Percentiles rank a stretch among this genome's conserved stretches.
phyloP scores from a whole-genome alignment of 2,113 vertebrate species.

The Stercorarius parasiticus region DNA sequence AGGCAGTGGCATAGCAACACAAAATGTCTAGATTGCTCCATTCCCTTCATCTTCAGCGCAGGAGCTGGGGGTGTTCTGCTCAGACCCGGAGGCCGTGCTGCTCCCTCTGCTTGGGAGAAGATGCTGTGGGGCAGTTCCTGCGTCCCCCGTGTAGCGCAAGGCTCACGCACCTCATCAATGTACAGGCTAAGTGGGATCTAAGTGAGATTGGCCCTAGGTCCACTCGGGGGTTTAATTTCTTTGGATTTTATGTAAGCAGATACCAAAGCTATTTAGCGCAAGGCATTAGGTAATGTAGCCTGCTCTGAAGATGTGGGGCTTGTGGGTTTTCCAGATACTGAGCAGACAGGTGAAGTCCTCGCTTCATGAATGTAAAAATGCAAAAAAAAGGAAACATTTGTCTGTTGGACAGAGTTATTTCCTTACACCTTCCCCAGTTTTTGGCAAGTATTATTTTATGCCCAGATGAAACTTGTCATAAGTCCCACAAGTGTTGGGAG shows the following conservation, averaged over 20 bases:
- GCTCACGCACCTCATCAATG: not conserved
- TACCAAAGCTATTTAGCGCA: not conserved
- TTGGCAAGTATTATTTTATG: not conserved
- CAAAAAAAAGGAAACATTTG: not conserved
- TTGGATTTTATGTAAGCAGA: not conserved
- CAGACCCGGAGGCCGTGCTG: not conserved
- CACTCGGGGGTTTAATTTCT: not conserved
- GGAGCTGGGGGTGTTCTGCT: not conserved
- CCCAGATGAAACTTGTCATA: not conserved
- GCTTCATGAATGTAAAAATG: not conserved
- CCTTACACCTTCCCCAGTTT: not conserved
- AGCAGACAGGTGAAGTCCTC: not conserved
- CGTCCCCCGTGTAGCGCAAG: fast-evolving
- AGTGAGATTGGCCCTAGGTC: not conserved
- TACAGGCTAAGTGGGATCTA: not conserved
- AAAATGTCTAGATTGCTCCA: not conserved
- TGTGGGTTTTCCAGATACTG: not conserved
- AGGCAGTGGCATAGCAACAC: not conserved
- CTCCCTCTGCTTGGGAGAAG: not conserved
- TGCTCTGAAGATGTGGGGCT: not conserved
- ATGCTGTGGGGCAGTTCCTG: not conserved
- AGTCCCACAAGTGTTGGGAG: not conserved
- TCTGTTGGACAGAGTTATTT: not conserved
- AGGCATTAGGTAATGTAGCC: not conserved
- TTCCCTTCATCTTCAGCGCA: not conserved